phyloP scores from a whole-genome alignment of 2,113 vertebrate species.

The Pao palembangensis region DNA sequence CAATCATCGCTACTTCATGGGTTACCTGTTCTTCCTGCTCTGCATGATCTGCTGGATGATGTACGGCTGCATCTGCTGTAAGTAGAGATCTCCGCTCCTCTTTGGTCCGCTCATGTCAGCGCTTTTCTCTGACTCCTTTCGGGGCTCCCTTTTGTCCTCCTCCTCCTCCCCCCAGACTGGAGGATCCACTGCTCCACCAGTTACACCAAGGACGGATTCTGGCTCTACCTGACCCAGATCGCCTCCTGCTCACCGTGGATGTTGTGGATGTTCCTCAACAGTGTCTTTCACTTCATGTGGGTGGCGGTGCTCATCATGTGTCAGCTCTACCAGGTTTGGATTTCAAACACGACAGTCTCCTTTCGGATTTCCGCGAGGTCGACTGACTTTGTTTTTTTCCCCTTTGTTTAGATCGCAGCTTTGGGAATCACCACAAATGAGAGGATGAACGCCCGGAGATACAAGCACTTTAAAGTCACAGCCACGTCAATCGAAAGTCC shows the following conservation, averaged over 20 bases:
- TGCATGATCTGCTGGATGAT: conserved; percentile 99
- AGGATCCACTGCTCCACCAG: conserved; percentile 91
- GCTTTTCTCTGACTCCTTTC: background rate
- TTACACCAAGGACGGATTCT: conserved; percentile 92
- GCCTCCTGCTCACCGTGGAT: conserved; percentile 98
- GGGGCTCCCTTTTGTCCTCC: background rate
- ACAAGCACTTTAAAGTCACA: conserved; percentile 99
- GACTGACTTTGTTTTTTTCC: background rate
- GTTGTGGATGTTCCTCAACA: conserved; percentile 99
- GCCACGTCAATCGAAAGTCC: conserved; percentile 99
- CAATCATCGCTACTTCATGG: conserved; percentile 98
- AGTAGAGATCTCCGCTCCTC: conserved; percentile 61
- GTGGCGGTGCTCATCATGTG: conserved; percentile 98
- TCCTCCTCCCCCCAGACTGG: conserved; percentile 80
- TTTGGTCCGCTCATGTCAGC: too few species aligned
- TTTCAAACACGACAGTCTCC: background rate
- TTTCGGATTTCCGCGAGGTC: background rate
- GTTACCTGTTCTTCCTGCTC: conserved; percentile 97
- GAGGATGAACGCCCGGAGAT: conserved; percentile 98
- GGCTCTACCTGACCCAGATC: conserved; percentile 95
- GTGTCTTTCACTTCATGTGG: conserved; percentile 98
- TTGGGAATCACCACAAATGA: conserved; percentile 98
- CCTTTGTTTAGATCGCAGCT: conserved; percentile 95
- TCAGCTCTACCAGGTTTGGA: conserved; percentile 95
- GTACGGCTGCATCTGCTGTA: conserved; percentile 95